Evolutionary conservation across 2,888 invertebrate genomes (phyloP), one percentile per base, ranked within the genome.

Genomic region (Eulithis prunata): DNA sequence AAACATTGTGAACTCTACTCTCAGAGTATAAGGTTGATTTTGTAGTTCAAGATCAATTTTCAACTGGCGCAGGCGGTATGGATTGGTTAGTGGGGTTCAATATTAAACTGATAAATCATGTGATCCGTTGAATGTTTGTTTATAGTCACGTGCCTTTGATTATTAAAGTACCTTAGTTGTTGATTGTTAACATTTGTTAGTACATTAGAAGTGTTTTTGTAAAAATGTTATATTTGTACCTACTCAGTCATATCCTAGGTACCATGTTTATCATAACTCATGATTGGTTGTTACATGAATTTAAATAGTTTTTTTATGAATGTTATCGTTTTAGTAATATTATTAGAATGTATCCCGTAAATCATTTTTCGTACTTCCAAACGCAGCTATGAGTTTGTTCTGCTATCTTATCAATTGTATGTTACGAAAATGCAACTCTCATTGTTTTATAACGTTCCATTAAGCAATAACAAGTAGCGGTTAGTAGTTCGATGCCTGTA

Each of bases 131-230:
- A 75, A 78, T 64, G 76, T 81, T 82, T 77, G 70, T 78, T 82
- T 84, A 78, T 79, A 77, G 77, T 80, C 81, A 72, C 70, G 85
- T 87, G 86, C 84, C 85, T 87, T 82, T 79, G 64, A 73, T 70
- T 62, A 68, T 62, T 71, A 43, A 62, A 43, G 61, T 71, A 77
- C 69, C 62, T 79, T 75, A 76, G 75, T 78, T 78, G 76, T 78
- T 79, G 73, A 72, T 79, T 78, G 77, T 83, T 81, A 72, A 68
- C 64, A 71, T 76, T 73, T 74, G 67, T 75, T 76, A 68, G 55
- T 59, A 45, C 32, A 13, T 57, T 63, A 65, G 49, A 68, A 49
- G 28, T 67, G 41, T 55, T 54, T 54, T 56, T 41, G 57, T 62
- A 49, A 58, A 54, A 52, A 55, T 53, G 10, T 60, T 64, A 41